Percentiles rank a stretch among this genome's conserved stretches.
Conservation (phyloP, 1,140 invertebrate species). For the Solen grandis region DNA sequence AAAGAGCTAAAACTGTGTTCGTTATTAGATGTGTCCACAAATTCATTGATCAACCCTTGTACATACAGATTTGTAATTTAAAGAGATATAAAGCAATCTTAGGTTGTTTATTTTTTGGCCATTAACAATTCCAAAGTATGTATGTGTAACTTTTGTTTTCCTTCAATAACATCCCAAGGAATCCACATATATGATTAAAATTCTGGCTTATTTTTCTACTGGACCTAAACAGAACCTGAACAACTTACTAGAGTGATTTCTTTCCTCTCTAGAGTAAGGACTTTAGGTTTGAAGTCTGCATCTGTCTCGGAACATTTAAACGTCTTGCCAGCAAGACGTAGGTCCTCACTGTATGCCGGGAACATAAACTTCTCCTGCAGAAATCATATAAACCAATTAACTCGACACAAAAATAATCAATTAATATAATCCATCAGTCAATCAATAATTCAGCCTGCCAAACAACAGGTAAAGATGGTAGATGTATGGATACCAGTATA, state of each 20-base stretch:
- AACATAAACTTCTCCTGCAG: slow-evolving; percentile 67
- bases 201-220: not conserved
- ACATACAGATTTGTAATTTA: too few species aligned
- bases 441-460: not conserved
- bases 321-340: slow-evolving; percentile 34
- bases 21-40: too few species aligned
- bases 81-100: too few species aligned
- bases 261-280: slow-evolving; percentile 63
- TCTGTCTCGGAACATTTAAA: slow-evolving; percentile 62
- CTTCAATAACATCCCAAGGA: not conserved
- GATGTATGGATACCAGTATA: too few species aligned
- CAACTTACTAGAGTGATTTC: slow-evolving; percentile 61
- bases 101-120: not conserved
- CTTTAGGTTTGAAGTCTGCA: slow-evolving; percentile 65
- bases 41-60: too few species aligned
- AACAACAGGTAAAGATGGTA: not conserved
- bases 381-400: not conserved
- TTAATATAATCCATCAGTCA: not conserved
- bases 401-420: not conserved
- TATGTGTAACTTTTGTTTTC: not conserved
- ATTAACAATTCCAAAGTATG: not conserved
- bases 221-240: not conserved
- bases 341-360: slow-evolving; percentile 59
- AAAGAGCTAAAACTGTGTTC: too few species aligned
- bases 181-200: not conserved